phyloP scores from a whole-genome alignment of 2,797 vertebrate genomes.

The Chloroceryle amazona region DNA sequence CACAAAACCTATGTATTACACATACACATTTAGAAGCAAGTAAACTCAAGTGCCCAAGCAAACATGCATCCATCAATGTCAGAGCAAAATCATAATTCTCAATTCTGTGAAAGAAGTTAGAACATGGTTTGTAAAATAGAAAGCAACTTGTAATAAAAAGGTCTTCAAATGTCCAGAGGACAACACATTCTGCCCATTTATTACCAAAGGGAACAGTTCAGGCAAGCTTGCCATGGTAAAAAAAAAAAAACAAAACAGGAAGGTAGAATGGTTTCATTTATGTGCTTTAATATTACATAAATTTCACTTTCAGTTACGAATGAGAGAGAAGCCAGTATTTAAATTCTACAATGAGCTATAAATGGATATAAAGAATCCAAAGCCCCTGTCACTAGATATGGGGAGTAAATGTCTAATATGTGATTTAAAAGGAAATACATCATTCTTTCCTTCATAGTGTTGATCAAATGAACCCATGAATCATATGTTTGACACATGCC shows the following conservation, averaged over 20 bases:
- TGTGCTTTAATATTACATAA: constrained; percentile 56
- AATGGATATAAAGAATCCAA: constrained; percentile 60
- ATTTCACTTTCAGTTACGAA: constrained; percentile 61
- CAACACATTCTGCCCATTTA: constrained; percentile 25
- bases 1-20: neutral
- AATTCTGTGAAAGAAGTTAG: constrained; percentile 44
- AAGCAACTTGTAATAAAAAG: constrained; percentile 61
- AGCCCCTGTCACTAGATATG: constrained; percentile 48
- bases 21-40: neutral
- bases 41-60: neutral
- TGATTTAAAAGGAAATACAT: constrained; percentile 78
- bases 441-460: constrained; percentile 74
- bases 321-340: constrained; percentile 58
- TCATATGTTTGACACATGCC: constrained; percentile 80
- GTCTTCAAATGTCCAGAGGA: constrained; percentile 67
- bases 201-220: constrained; percentile 45
- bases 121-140: constrained; percentile 36
- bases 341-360: constrained; percentile 65
- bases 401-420: constrained; percentile 65
- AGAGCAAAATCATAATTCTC: constrained; percentile 20
- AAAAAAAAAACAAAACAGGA: neutral
- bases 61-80: neutral
- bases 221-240: constrained; percentile 46
- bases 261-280: constrained; percentile 61
- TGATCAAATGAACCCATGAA: constrained; percentile 86